A percentile compares a stretch with the other conserved stretches of the same genome.
phyloP scores from a whole-genome alignment of 2,113 vertebrate genomes.

The Rhadina sibilatrix region DNA sequence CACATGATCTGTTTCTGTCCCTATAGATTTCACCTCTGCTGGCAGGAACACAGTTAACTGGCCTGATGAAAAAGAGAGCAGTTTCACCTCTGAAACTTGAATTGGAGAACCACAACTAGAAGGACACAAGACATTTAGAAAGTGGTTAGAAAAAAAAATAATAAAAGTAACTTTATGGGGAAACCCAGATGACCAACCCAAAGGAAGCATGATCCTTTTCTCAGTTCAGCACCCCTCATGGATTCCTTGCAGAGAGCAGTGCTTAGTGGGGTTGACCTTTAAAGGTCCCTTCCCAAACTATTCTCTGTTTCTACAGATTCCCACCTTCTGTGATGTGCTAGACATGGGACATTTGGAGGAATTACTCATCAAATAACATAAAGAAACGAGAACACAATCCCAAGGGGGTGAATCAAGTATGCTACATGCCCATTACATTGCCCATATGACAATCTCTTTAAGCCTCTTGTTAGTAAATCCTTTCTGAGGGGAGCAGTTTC shows the following conservation, averaged over 20 bases:
- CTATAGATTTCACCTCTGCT: constrained; percentile 89
- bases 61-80: constrained; percentile 78
- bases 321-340: background rate
- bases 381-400: background rate
- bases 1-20: constrained; percentile 81
- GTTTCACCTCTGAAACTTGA: constrained; percentile 75
- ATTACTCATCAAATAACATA: background rate
- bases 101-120: constrained; percentile 87
- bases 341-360: background rate
- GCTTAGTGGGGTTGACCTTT: background rate
- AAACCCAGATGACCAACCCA: background rate
- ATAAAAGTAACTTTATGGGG: background rate
- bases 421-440: background rate
- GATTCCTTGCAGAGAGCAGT: background rate
- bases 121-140: constrained; percentile 41
- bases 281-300: background rate
- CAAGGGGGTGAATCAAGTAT: background rate
- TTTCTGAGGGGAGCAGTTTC: background rate
- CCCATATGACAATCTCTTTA: background rate
- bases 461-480: background rate
- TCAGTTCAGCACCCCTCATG: background rate
- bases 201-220: background rate
- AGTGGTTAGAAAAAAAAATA: background rate
- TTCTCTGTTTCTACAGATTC: background rate
- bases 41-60: constrained; percentile 84